Base-by-base conservation (phyloP, 2,113 vertebrate species). In the Pteronura brasiliensis region DNA sequence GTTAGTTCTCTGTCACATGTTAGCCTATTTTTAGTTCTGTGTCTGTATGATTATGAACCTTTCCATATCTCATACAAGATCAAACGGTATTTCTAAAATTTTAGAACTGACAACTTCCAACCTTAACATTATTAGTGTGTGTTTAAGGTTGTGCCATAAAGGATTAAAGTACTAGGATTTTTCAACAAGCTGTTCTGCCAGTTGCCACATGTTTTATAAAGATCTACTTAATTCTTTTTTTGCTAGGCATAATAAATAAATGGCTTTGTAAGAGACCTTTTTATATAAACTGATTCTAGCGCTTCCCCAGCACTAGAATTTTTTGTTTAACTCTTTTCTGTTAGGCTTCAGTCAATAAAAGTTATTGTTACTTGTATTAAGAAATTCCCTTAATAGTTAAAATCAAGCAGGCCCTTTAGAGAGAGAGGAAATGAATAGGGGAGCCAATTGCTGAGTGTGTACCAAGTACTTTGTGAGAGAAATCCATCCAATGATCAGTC, bases 21-120 rank as follows among this genome's bases (percentile, higher is more conserved):
- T 93, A 86, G 83, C 59, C 47, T 71, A 27, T 96, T 97, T 95
- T 96, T 79, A 88, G 85, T 95, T 92, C 34, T 95, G 23, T 79
- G n/a, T 92, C 9, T 82, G 25, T 71, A 76, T 57, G 55, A 21
- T 90, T 89, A 74, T 90, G 76, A 85, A 44, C 23, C 27, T 89
- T 84, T 95, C 82, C 14, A 34, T 94, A 49, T 92, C 55, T 63
- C 81, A 1, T 47, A 72, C 31, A 8, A 85, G 63, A 29, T 80
- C 9, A 93, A 95, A 74, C 63, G 23, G 18, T 90, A 71, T 79
- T 90, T 88, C 31, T 91, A 63, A 94, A 83, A 6, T 6, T 95
- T 29, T 93, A 97, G 31, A 25, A 95, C 65, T 94, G 52, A 82
- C 6, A 57, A 9, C 44, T 92, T 44, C 49, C 65, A 95, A 29